These are phyloP conservation scores for Brachionus asplanchnoidis DNA, from an alignment of 1,140 invertebrate species.

Conservation along the genomic window DNA sequence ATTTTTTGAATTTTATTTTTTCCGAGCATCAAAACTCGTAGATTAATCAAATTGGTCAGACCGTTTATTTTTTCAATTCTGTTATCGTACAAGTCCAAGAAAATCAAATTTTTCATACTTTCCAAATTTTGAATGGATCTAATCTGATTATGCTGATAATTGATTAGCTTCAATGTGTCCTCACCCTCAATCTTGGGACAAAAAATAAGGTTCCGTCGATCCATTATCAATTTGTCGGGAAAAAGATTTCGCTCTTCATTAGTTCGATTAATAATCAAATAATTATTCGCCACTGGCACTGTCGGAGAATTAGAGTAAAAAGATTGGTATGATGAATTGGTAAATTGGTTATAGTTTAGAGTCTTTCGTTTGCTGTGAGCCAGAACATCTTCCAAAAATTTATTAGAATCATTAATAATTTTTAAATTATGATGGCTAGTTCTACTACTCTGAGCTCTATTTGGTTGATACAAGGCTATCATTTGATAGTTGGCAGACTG, in stretches of 20 bases:
- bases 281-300: neutral
- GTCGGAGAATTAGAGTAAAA: neutral
- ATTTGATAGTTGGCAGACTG: constrained; percentile 10
- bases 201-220: constrained; percentile 52
- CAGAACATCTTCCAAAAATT: constrained; percentile 30
- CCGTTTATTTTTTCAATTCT: constrained; percentile 77
- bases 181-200: constrained; percentile 72
- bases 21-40: constrained; percentile 77
- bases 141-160: constrained; percentile 82
- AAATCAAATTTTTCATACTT: constrained; percentile 70
- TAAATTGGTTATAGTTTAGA: neutral
- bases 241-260: neutral
- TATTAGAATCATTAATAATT: constrained; percentile 33
- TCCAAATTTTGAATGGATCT: constrained; percentile 66
- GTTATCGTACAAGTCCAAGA: constrained; percentile 87
- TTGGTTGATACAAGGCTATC: neutral
- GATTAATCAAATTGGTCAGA: constrained; percentile 68
- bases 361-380: neutral
- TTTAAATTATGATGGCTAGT: constrained; percentile 24
- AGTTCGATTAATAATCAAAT: constrained; percentile 7
- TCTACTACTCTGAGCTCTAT: neutral
- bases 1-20: constrained; percentile 77
- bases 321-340: neutral
- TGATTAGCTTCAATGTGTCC: constrained; percentile 71
- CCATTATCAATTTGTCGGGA: constrained; percentile 36